Evolutionary conservation across 2,113 vertebrate species (phyloP).

Genomic region (Edolisoma coerulescens): DNA sequence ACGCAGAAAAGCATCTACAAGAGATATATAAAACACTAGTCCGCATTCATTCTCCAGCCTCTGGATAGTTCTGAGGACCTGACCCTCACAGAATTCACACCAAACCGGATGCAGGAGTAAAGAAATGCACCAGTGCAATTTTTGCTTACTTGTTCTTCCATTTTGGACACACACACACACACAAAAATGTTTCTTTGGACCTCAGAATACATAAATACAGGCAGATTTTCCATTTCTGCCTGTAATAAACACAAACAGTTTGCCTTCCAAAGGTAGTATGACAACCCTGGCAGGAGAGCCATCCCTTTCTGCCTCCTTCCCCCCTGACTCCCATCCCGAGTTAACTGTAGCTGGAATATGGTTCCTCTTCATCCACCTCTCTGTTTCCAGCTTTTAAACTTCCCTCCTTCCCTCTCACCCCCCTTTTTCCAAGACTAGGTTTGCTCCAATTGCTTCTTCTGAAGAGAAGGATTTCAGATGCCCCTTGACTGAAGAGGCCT

Average conservation of each 20-base stretch:
- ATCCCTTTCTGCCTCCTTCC: background rate
- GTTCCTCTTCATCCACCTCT: background rate
- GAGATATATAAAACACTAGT: background rate
- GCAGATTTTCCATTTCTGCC: background rate
- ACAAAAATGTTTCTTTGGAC: background rate
- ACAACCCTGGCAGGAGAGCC: background rate
- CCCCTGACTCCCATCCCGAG: rapidly evolving
- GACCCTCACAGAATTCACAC: background rate
- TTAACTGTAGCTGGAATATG: background rate
- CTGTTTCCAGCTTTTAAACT: background rate
- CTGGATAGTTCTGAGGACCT: background rate
- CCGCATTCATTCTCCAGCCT: background rate
- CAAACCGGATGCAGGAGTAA: background rate
- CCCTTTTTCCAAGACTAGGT: background rate
- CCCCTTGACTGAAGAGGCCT: background rate
- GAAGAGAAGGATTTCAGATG: background rate
- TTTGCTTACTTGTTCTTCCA: background rate
- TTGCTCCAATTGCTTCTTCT: background rate
- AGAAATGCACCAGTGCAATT: background rate
- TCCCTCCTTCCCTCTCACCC: background rate
- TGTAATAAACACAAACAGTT: background rate
- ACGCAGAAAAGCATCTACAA: background rate
- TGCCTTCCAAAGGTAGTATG: background rate
- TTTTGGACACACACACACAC: background rate
- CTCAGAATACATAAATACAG: background rate